phyloP scores from a whole-genome alignment of 2,797 vertebrate species.

The Oryzias dopingdopingensis region DNA sequence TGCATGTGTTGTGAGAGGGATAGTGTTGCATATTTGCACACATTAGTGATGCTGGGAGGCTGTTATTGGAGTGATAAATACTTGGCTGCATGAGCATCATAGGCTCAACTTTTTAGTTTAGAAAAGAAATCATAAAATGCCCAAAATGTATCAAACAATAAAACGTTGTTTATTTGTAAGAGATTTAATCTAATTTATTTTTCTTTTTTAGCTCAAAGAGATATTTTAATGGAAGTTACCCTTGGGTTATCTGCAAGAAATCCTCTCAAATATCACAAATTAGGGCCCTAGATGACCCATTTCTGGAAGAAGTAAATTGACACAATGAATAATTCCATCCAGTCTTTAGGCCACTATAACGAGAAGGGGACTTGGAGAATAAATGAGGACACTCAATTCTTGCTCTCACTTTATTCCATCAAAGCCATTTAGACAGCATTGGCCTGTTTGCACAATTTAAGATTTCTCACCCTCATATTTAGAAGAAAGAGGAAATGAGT shows the following conservation, averaged over 20 bases:
- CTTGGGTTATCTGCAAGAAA: slow-evolving; percentile 40
- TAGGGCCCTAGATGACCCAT: slow-evolving; percentile 71
- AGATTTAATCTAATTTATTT: slow-evolving; percentile 38
- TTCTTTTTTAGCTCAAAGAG: slow-evolving; percentile 42
- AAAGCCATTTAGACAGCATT: slow-evolving; percentile 60
- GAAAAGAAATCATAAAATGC: slow-evolving; percentile 5
- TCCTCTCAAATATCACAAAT: slow-evolving; percentile 66
- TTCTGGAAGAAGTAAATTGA: slow-evolving; percentile 69
- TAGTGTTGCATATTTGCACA: slow-evolving; percentile 6
- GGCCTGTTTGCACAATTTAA: slow-evolving; percentile 55
- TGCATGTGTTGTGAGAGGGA: slow-evolving; percentile 21
- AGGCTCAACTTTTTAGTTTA: neutral
- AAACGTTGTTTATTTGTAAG: slow-evolving; percentile 35
- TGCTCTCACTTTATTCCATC: slow-evolving; percentile 60
- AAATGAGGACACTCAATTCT: slow-evolving; percentile 62
- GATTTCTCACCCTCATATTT: slow-evolving; percentile 47
- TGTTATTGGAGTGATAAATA: slow-evolving; percentile 6
- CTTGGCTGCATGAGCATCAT: slow-evolving; percentile 5
- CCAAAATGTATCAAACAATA: slow-evolving; percentile 41
- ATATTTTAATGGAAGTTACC: slow-evolving; percentile 41
- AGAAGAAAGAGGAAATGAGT: slow-evolving; percentile 21
- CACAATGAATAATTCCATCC: slow-evolving; percentile 70
- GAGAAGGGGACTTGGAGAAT: slow-evolving; percentile 50
- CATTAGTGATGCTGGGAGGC: slow-evolving; percentile 8
- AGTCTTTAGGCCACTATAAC: slow-evolving; percentile 59